Evolutionary conservation across 2,797 vertebrate species (phyloP).

Genomic region (Phataginus tetradactyla): DNA sequence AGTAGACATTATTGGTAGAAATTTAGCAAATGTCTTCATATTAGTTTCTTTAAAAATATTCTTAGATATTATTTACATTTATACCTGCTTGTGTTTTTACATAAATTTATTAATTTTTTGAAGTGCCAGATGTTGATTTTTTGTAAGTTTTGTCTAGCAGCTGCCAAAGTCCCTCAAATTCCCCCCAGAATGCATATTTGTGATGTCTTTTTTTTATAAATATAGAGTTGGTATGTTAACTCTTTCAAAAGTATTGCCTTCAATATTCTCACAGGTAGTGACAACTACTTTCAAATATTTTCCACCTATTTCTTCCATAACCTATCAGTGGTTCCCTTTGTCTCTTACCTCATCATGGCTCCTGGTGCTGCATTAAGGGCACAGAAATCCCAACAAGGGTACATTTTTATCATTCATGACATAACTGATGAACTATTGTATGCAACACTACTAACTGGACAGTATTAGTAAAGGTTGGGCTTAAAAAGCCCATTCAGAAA

Average conservation of each 20-base stretch:
- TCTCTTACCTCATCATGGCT: background rate
- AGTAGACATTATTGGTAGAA: background rate
- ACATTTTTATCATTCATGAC: background rate
- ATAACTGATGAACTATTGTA: background rate
- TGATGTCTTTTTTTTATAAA: background rate
- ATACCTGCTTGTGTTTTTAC: background rate
- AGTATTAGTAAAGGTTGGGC: background rate
- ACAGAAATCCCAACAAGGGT: background rate
- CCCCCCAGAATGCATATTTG: background rate
- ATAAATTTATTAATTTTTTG: constrained; percentile 32
- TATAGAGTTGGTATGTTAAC: background rate
- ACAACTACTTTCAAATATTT: background rate
- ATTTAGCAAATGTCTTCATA: background rate
- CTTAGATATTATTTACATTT: background rate
- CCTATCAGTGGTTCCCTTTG: background rate
- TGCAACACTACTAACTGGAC: background rate
- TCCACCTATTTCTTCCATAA: background rate
- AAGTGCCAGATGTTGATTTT: background rate
- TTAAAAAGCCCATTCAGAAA: background rate
- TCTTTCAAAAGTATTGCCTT: background rate
- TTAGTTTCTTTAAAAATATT: background rate
- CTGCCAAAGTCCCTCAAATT: background rate
- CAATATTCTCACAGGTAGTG: background rate
- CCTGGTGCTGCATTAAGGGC: background rate
- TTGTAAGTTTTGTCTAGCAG: background rate